Evolutionary conservation across 30 jellyfish, hydroid and myxozoan genomes (phyloP).

Genomic region (Clytia hemisphaerica): DNA sequence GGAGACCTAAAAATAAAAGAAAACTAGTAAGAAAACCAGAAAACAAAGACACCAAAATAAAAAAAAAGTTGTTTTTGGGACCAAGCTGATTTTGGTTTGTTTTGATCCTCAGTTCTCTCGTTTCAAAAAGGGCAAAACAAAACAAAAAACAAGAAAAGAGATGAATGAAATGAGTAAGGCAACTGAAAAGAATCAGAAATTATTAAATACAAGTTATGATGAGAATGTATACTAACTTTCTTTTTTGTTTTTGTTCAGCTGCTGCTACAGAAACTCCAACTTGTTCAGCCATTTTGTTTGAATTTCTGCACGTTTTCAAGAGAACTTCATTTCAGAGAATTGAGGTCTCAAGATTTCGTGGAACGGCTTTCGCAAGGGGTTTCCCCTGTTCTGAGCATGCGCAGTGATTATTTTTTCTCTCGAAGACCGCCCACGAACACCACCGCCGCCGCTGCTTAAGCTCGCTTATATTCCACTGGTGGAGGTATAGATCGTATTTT

Average conservation of each 20-base stretch:
- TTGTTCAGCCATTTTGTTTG: conserved; percentile 10
- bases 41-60: not conserved
- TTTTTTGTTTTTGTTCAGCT: conserved; percentile 15
- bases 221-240: conserved; percentile 3
- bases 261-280: conserved; percentile 13
- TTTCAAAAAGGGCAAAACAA: not conserved
- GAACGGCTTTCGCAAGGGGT: conserved; percentile 21
- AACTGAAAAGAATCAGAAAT: conserved; percentile 8
- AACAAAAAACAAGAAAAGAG: not conserved
- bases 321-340: conserved; percentile 18
- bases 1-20: not conserved
- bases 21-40: conserved; percentile 3
- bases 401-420: conserved; percentile 16
- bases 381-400: conserved; percentile 12
- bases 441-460: conserved; percentile 23
- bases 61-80: not conserved
- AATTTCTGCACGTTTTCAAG: conserved; percentile 11
- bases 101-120: not conserved
- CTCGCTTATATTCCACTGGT: no score
- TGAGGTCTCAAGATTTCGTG: conserved; percentile 21
- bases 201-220: conserved; percentile 9
- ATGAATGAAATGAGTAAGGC: conserved; percentile 2
- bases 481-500: no score
- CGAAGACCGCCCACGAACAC: conserved; percentile 28
- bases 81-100: conserved; percentile 12